Evolutionary conservation across 2,888 invertebrate genomes (phyloP).

Genomic region (Melinopterus prodromus): DNA sequence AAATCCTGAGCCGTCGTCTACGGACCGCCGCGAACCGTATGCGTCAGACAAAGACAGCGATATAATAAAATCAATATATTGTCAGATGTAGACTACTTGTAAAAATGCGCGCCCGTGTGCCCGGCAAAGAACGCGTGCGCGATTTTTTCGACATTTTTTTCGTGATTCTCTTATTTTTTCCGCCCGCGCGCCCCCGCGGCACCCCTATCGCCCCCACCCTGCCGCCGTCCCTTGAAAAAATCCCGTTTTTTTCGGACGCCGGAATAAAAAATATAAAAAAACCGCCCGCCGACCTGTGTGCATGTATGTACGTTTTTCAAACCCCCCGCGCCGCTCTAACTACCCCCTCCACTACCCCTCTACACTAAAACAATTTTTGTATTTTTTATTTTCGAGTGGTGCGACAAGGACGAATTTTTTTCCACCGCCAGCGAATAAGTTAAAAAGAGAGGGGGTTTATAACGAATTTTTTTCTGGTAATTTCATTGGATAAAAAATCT

Average conservation of each 20-base stretch:
- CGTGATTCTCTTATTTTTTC: conserved; percentile 18
- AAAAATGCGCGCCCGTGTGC: conserved; percentile 12
- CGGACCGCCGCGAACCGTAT: neutral
- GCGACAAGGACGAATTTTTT: conserved; percentile 15
- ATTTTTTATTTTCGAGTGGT: neutral
- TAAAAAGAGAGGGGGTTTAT: neutral
- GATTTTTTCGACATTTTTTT: conserved; percentile 25
- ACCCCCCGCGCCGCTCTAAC: neutral
- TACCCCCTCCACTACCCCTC: neutral
- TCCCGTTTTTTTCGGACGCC: conserved; percentile 6
- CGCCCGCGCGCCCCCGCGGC: conserved; percentile 9
- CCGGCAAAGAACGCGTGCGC: neutral
- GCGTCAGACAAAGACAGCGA: conserved; percentile 16
- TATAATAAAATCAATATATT: conserved; percentile 23
- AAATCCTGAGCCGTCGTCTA: conserved; percentile 11
- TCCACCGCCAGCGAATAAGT: neutral
- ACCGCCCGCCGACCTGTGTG: conserved; percentile 11
- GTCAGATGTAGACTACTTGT: conserved; percentile 18
- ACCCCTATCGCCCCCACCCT: conserved; percentile 19
- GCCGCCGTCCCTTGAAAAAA: conserved; percentile 24
- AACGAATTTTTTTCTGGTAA: conserved; percentile 4
- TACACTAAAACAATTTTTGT: neutral
- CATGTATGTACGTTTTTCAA: conserved; percentile 9
- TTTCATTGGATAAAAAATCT: neutral
- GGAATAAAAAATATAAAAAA: conserved; percentile 17